These are phyloP conservation scores for Sesamia nonagrioides DNA, from an alignment of 1,140 invertebrate species.

Conservation along the genomic window DNA sequence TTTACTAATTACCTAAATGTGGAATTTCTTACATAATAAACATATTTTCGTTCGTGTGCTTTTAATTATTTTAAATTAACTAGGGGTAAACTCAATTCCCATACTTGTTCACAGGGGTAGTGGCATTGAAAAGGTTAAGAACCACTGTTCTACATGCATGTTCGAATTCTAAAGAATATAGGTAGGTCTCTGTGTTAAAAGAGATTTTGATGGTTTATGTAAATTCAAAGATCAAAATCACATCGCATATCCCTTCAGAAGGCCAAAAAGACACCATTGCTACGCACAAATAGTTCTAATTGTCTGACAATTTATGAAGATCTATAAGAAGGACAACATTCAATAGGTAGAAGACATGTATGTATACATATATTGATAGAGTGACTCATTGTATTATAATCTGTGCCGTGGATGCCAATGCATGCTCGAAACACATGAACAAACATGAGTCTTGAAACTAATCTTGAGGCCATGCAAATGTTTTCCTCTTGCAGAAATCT, in stretches of 20 bases:
- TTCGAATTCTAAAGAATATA: background rate
- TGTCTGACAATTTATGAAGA: no score
- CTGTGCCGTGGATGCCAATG: background rate
- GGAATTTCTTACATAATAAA: no score
- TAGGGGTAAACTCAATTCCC: no score
- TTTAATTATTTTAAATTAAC: no score
- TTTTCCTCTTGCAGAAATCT: constrained; percentile 2
- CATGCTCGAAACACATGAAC: constrained; percentile 8
- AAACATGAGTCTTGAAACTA: constrained; percentile 1
- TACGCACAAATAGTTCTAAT: no score
- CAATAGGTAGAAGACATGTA: background rate
- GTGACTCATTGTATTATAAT: constrained; percentile 3
- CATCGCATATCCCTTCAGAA: no score
- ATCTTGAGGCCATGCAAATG: constrained; percentile 5
- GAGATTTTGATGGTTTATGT: background rate
- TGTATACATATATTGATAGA: background rate
- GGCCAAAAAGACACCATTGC: no score
- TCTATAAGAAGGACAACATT: background rate
- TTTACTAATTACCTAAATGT: no score
- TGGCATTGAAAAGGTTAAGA: no score
- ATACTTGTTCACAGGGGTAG: no score
- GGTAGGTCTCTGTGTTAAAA: background rate
- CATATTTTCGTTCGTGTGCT: no score
- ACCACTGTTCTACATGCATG: no score
- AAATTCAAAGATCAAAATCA: background rate